Evolutionary conservation across 2,888 invertebrate species (phyloP).

Genomic region (Morpho deidamia): DNA sequence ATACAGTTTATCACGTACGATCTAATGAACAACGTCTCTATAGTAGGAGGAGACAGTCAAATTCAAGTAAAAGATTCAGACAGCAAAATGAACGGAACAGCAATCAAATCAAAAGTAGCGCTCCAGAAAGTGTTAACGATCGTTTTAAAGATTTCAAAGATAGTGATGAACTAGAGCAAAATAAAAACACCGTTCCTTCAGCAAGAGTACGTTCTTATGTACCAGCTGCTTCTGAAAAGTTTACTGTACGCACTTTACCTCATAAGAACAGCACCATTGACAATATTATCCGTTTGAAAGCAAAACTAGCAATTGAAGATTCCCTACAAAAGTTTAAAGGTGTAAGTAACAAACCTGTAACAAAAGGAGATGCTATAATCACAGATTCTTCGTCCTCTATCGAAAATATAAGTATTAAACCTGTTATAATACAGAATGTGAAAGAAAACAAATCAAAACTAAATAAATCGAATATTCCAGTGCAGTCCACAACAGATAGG

Average conservation of each 20-base stretch:
- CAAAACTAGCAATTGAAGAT: background rate
- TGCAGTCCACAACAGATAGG: too few relatives aligned
- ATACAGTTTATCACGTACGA: background rate
- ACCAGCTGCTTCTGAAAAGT: constrained; percentile 1
- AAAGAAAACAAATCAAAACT: background rate
- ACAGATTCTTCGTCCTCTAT: background rate
- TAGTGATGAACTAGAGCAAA: background rate
- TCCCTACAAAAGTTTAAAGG: background rate
- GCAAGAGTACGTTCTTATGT: background rate
- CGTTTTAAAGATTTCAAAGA: background rate
- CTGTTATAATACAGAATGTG: background rate
- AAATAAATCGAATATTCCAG: too few relatives aligned
- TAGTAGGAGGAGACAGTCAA: background rate
- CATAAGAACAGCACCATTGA: background rate
- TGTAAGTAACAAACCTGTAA: background rate
- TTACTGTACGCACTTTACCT: background rate
- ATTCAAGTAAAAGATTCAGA: background rate
- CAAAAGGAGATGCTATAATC: background rate
- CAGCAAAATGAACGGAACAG: background rate
- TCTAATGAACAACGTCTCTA: background rate
- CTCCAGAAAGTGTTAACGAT: background rate
- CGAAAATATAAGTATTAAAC: background rate
- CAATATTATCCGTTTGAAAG: background rate
- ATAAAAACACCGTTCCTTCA: background rate
- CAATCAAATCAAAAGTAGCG: background rate